These are phyloP conservation scores for Ectropis grisescens DNA, from an alignment of 1,140 invertebrate genomes.

Conservation along the genomic window DNA sequence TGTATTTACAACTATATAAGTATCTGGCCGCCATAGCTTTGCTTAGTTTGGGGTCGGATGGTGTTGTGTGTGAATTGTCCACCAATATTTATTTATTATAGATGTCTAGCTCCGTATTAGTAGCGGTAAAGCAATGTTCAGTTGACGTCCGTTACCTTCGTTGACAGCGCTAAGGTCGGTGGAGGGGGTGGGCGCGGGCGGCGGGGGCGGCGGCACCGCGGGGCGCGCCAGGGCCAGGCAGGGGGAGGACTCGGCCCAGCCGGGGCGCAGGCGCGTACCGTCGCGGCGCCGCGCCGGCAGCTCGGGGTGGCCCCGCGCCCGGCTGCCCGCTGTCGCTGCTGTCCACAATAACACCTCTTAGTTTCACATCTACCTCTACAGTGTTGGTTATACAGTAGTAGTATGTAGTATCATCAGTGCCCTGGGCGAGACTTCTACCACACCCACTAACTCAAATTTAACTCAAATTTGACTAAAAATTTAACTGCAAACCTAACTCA, in stretches of 20 bases:
- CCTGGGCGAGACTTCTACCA: too few relatives aligned
- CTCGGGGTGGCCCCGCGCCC: conserved; percentile 21
- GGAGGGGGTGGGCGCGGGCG: conserved; percentile 9
- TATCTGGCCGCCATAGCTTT: too few relatives aligned
- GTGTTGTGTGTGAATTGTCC: too few relatives aligned
- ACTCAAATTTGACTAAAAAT: too few relatives aligned
- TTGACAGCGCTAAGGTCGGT: conserved; percentile 63
- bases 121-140: too few relatives aligned
- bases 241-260: conserved; percentile 16
- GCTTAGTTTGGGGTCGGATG: too few relatives aligned
- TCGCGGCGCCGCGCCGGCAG: conserved; percentile 19
- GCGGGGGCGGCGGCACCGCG: conserved; percentile 21
- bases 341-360: conserved; percentile 12
- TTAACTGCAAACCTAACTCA: too few relatives aligned
- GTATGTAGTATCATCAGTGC: background rate
- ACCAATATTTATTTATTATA: too few relatives aligned
- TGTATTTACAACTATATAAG: too few relatives aligned
- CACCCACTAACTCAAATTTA: too few relatives aligned
- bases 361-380: background rate
- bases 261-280: conserved; percentile 27
- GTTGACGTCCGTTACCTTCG: conserved; percentile 54
- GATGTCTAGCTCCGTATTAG: too few relatives aligned
- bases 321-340: conserved; percentile 41
- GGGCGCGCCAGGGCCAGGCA: conserved; percentile 17
- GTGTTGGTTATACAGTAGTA: background rate